phyloP scores from a whole-genome alignment of 1,140 invertebrate species.

The Tachypleus tridentatus region DNA sequence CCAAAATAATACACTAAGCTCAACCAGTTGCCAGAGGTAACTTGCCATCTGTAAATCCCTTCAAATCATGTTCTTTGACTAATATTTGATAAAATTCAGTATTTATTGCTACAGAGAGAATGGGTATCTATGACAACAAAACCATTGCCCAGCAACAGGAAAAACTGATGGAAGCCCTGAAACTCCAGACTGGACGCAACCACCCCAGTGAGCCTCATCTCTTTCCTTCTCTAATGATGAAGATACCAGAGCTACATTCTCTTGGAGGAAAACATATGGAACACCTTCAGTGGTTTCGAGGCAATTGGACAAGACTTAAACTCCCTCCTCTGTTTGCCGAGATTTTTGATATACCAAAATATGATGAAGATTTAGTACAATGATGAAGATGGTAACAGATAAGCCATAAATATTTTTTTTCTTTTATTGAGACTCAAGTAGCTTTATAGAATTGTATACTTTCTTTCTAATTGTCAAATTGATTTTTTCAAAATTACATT shows the following conservation, averaged over 20 bases:
- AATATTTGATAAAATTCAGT: too few relatives aligned
- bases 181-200: constrained; percentile 51
- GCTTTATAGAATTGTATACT: too few relatives aligned
- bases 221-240: constrained; percentile 52
- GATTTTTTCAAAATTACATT: too few relatives aligned
- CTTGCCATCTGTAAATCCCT: too few relatives aligned
- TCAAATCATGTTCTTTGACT: too few relatives aligned
- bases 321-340: constrained; percentile 84
- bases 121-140: constrained; percentile 67
- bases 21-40: too few relatives aligned
- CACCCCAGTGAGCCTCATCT: constrained; percentile 45
- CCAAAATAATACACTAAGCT: too few relatives aligned
- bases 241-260: constrained; percentile 62
- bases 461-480: too few relatives aligned
- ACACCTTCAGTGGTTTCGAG: constrained; percentile 78
- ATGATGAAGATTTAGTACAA: constrained; percentile 49
- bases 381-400: neutral
- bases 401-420: too few relatives aligned
- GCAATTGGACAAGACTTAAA: constrained; percentile 69
- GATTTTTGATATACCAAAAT: constrained; percentile 94
- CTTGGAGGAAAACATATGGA: constrained; percentile 72
- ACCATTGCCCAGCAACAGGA: constrained; percentile 66
- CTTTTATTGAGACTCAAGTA: too few relatives aligned
- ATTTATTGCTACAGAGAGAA: constrained; percentile 34
- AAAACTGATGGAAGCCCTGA: constrained; percentile 69